Base-by-base conservation (phyloP, 1,140 invertebrate species). In the Hydropsyche tenuis region DNA sequence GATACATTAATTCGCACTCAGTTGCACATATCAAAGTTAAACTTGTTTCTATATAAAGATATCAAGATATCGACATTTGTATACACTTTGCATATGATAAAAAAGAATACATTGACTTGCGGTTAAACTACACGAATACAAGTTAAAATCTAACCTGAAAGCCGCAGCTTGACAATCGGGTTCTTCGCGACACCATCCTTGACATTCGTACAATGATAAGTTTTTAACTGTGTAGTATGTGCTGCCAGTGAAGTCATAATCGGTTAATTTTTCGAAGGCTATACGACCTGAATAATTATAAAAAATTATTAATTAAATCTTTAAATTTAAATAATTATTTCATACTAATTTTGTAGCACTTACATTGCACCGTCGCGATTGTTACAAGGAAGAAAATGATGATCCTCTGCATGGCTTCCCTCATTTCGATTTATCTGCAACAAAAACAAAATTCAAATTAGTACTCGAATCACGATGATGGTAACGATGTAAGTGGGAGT, bases 191-290 rank as follows among this genome's bases (percentile, higher is more conserved):
- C 95, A 97, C 94, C 94, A 96, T 30, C 94, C 94, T 82, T 97
- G 94, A 81, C 95, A 97, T 84, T 97, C 95, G 86, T 95, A 96
- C 30, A 97, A 84, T 6, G 94, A 95, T 25, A 97, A 86, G 83
- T 97, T 97, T 79, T 94, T 90, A 45, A 96, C 94, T 22, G 92
- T 96, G 85, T 95, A 96, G 81, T 97, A 97, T 6, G 93, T 95
- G 30, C 91, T 95, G 23, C 95, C 95, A 53, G 91, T 86, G 82
- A 95, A 97, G 82, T 97, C 95, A 75, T 91, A 90, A 82, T 96
- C 94, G 69, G 96, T 96, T 72, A 97, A 84, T 83, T 97, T 97
- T 82, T 97, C 95, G 81, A 97, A 97, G 0, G 94, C 94, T 79
- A 92, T 93, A 78, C 93, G 89, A 74, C 88, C 92, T 92, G 86